These are phyloP conservation scores for Rallus crepitans DNA, from an alignment of 2,797 vertebrate species.

Conservation along the genomic window DNA sequence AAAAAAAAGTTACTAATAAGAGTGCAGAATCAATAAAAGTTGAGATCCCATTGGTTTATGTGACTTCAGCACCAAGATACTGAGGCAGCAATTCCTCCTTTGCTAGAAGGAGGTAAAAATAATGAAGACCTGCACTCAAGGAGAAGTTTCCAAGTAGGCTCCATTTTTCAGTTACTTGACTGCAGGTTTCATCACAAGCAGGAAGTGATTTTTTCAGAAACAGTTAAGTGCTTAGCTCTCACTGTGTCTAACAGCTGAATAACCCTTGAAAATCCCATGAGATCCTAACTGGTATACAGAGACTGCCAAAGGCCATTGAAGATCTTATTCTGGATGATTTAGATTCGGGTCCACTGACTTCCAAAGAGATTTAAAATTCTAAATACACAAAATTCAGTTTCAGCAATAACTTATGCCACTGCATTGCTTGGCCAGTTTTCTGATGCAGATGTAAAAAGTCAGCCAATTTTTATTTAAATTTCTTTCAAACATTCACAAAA, in stretches of 20 bases:
- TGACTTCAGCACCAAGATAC: not conserved
- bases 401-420: constrained; percentile 19
- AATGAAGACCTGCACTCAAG: not conserved
- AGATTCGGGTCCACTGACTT: not conserved
- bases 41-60: not conserved
- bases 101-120: not conserved
- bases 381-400: not conserved
- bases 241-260: not conserved
- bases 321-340: constrained; percentile 19
- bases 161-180: not conserved
- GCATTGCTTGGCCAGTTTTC: not conserved
- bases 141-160: not conserved
- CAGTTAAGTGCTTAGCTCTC: not conserved
- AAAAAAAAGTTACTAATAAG: not conserved
- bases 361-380: constrained; percentile 21
- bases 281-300: not conserved
- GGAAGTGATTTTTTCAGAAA: not conserved
- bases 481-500: not conserved
- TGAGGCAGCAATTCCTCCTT: not conserved
- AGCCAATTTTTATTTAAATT: not conserved
- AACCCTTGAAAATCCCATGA: not conserved
- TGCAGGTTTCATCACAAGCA: not conserved
- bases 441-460: not conserved
- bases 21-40: not conserved
- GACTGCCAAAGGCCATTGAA: constrained; percentile 19